phyloP scores from a whole-genome alignment of 2,888 invertebrate genomes.

The Agonopterix alstromeriana region DNA sequence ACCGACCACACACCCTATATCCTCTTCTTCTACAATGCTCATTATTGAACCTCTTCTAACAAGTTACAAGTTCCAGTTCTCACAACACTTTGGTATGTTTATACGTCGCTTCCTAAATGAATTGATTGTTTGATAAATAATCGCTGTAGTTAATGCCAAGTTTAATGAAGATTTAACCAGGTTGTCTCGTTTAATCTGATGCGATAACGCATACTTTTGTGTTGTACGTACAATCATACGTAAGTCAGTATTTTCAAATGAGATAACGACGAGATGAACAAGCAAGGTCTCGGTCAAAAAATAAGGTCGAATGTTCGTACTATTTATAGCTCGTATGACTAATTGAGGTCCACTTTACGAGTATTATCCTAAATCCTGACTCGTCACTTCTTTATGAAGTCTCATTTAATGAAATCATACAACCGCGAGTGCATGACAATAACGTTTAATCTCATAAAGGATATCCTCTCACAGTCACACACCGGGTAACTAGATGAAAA shows the following conservation, averaged over 20 bases:
- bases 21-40: slow-evolving; percentile 21
- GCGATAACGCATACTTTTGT: no score
- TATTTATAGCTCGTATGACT: slow-evolving; percentile 9
- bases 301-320: slow-evolving; percentile 28
- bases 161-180: background rate
- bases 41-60: slow-evolving; percentile 8
- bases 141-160: slow-evolving; percentile 30
- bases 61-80: background rate
- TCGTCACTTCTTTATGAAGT: background rate
- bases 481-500: no score
- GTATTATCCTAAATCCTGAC: background rate
- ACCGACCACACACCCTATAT: slow-evolving; percentile 21
- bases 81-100: background rate
- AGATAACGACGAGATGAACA: slow-evolving; percentile 26
- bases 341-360: slow-evolving; percentile 1
- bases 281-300: slow-evolving; percentile 45
- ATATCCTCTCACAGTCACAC: background rate
- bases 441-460: no score
- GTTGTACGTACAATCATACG: no score
- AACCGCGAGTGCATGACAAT: no score
- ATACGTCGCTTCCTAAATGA: slow-evolving; percentile 6
- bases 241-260: background rate
- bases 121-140: slow-evolving; percentile 4
- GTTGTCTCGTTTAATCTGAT: no score
- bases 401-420: no score